These are phyloP conservation scores for Temnothorax nylanderi DNA, from an alignment of 1,140 invertebrate genomes.

Conservation along the genomic window DNA sequence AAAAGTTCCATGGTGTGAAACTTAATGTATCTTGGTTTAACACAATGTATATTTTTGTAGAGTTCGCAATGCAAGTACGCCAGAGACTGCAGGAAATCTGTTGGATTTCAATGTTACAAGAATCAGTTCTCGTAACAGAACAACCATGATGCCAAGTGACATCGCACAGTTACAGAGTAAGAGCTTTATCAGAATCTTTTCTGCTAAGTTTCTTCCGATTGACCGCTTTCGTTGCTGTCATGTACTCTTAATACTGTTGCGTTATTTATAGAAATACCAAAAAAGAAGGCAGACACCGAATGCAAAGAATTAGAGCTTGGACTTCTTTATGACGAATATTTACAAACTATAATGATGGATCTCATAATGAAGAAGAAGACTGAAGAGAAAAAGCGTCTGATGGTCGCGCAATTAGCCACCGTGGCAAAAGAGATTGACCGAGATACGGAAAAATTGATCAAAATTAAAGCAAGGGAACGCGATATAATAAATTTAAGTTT, in stretches of 20 bases:
- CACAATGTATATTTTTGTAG: neutral
- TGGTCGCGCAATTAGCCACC: constrained; percentile 63
- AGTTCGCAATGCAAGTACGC: neutral
- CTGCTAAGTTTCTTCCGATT: neutral
- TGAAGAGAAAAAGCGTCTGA: constrained; percentile 54
- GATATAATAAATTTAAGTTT: constrained; percentile 61
- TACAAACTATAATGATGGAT: constrained; percentile 63
- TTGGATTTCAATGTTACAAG: neutral
- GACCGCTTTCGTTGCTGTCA: neutral
- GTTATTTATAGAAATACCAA: neutral
- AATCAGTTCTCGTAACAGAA: neutral
- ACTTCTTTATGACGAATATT: constrained; percentile 73
- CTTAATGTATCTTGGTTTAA: neutral
- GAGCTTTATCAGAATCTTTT: neutral
- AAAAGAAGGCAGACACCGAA: constrained; percentile 4
- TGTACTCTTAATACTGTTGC: neutral
- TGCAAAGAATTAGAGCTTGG: constrained; percentile 60
- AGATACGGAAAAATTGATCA: constrained; percentile 63
- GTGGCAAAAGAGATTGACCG: constrained; percentile 66
- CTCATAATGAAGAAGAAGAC: constrained; percentile 68
- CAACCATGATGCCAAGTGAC: constrained; percentile 13
- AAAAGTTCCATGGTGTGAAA: neutral
- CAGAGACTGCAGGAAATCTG: neutral
- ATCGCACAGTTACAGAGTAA: constrained; percentile 1
- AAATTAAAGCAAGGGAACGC: constrained; percentile 65